Conservation (phyloP, 2,797 vertebrate species). For the Neoniphon sammara region DNA sequence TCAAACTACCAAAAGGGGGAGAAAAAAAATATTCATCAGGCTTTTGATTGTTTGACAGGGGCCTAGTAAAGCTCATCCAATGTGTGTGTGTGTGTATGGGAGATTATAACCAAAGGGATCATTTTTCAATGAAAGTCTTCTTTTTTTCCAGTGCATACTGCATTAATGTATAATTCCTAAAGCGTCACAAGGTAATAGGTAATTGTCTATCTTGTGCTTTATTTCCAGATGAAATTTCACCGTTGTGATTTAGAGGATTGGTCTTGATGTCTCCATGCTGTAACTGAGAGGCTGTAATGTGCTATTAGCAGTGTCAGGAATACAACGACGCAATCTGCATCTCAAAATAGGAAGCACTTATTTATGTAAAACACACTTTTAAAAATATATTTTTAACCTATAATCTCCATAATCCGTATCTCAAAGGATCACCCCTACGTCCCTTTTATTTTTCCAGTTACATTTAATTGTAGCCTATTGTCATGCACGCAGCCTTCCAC, state of each 20-base stretch:
- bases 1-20: no score
- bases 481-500: constrained; percentile 9
- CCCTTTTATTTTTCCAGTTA: constrained; percentile 33
- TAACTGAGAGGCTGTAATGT: constrained; percentile 41
- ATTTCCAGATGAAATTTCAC: constrained; percentile 4
- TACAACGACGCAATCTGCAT: constrained; percentile 37
- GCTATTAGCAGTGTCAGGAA: constrained; percentile 34
- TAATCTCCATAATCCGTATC: constrained; percentile 54
- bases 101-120: background rate
- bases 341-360: constrained; percentile 48
- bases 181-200: background rate
- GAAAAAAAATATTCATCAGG: no score
- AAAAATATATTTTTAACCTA: constrained; percentile 48
- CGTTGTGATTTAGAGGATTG: constrained; percentile 51
- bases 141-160: background rate
- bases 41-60: background rate
- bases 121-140: background rate
- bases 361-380: constrained; percentile 46
- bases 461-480: constrained; percentile 31
- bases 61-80: background rate
- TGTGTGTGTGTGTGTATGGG: background rate
- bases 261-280: constrained; percentile 32
- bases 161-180: background rate
- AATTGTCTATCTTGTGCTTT: constrained; percentile 17
- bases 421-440: constrained; percentile 17